A percentile compares a stretch with the other conserved stretches of the same genome.
Evolutionary conservation across 2,797 vertebrate species (phyloP).

Genomic region (Megaceryle alcyon): DNA sequence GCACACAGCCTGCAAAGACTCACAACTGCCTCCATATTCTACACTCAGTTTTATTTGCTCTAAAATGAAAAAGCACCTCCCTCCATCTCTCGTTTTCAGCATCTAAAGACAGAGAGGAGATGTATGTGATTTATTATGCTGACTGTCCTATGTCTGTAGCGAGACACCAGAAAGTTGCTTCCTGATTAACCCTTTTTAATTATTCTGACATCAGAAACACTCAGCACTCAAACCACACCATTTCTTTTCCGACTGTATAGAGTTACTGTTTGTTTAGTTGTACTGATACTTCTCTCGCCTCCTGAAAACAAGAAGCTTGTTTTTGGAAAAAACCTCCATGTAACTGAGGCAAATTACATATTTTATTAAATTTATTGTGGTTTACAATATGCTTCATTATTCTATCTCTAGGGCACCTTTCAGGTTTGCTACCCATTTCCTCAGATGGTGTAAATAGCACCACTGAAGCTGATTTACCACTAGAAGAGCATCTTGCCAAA

Average conservation of each 20-base stretch:
- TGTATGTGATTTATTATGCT: background rate
- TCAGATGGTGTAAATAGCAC: background rate
- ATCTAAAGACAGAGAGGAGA: background rate
- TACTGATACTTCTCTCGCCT: background rate
- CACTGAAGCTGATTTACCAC: background rate
- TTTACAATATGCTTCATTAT: constrained; percentile 5
- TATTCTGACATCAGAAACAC: background rate
- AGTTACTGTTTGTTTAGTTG: background rate
- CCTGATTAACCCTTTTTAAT: background rate
- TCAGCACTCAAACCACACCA: background rate
- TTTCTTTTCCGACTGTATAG: background rate
- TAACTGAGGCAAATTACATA: background rate
- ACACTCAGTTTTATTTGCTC: background rate
- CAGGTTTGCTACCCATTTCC: background rate
- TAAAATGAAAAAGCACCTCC: background rate
- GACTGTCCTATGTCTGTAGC: background rate
- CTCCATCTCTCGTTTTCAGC: background rate
- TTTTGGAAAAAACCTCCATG: background rate
- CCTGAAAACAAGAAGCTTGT: background rate
- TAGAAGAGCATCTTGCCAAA: constrained; percentile 22
- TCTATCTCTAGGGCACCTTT: background rate
- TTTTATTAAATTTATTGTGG: constrained; percentile 5
- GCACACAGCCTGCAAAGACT: background rate
- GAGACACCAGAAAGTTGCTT: background rate
- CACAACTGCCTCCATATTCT: background rate